phyloP scores from a whole-genome alignment of 2,797 vertebrate genomes.

The Chelonia mydas region DNA sequence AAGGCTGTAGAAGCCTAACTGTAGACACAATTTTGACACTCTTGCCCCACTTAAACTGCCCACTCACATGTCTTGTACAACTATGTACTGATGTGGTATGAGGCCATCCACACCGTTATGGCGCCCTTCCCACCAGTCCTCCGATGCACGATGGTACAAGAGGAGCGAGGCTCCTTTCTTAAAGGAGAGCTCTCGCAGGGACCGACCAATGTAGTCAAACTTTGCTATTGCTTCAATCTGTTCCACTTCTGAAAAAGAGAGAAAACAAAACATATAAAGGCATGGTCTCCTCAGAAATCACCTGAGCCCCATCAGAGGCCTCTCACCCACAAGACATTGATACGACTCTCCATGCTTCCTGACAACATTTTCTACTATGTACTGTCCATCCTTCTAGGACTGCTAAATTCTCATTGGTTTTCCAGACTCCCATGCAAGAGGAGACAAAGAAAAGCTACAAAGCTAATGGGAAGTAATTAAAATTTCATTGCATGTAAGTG shows the following conservation, averaged over 20 bases:
- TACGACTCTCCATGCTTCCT: background rate
- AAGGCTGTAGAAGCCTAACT: rapidly evolving
- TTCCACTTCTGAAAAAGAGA: conserved; percentile 89
- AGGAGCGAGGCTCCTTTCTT: conserved; percentile 97
- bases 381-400: background rate
- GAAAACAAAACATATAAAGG: background rate
- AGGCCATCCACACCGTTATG: conserved; percentile 97
- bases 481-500: background rate
- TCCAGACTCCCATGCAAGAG: background rate
- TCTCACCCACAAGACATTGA: background rate
- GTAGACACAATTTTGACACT: rapidly evolving
- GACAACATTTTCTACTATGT: background rate
- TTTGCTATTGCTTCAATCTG: conserved; percentile 99
- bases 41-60: background rate
- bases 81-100: conserved; percentile 99
- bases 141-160: conserved; percentile 93
- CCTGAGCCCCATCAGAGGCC: background rate
- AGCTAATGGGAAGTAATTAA: conserved; percentile 24
- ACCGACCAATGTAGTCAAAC: conserved; percentile 95
- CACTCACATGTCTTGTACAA: conserved; percentile 98
- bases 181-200: conserved; percentile 94
- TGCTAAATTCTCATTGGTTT: background rate
- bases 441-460: background rate
- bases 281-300: background rate
- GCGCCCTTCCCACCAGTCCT: conserved; percentile 99